These are phyloP conservation scores for Melanostoma mellinum DNA, from an alignment of 2,888 invertebrate species.

Conservation along the genomic window DNA sequence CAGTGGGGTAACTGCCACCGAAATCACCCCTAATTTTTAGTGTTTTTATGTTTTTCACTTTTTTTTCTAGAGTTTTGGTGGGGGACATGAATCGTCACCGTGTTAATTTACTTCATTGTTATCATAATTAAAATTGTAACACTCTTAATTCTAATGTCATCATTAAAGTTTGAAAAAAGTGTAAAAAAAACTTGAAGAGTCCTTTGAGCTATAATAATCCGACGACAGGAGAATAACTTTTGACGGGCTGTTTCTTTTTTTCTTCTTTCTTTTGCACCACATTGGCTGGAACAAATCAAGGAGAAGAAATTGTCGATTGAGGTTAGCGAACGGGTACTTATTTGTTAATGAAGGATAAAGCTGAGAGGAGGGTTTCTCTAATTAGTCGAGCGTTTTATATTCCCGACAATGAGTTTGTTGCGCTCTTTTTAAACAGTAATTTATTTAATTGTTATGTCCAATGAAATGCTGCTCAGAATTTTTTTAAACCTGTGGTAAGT, in stretches of 20 bases:
- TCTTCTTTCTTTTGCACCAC: constrained; percentile 6
- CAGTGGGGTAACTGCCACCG: constrained; percentile 1
- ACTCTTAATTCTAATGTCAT: constrained; percentile 71
- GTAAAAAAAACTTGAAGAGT: constrained; percentile 21
- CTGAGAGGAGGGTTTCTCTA: constrained; percentile 59
- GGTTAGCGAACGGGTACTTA: constrained; percentile 71
- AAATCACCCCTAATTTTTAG: constrained; percentile 39
- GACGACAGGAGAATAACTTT: constrained; percentile 52
- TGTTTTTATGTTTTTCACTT: constrained; percentile 6
- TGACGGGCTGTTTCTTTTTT: constrained; percentile 46
- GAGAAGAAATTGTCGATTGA: constrained; percentile 68
- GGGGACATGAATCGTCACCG: constrained; percentile 50
- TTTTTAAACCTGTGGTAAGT: constrained; percentile 17
- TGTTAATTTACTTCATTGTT: constrained; percentile 71
- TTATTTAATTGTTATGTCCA: constrained; percentile 69
- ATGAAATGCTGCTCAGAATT: constrained; percentile 41
- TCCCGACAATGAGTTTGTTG: constrained; percentile 49
- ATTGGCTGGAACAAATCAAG: constrained; percentile 52
- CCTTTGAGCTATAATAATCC: constrained; percentile 41
- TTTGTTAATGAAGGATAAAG: constrained; percentile 69
- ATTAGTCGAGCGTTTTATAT: constrained; percentile 67
- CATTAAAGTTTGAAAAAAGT: constrained; percentile 47
- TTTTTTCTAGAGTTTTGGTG: neutral
- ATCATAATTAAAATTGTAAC: constrained; percentile 71
- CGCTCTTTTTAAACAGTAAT: constrained; percentile 53